These are phyloP conservation scores for Mimas tiliae DNA, from an alignment of 2,888 invertebrate genomes.

Conservation along the genomic window DNA sequence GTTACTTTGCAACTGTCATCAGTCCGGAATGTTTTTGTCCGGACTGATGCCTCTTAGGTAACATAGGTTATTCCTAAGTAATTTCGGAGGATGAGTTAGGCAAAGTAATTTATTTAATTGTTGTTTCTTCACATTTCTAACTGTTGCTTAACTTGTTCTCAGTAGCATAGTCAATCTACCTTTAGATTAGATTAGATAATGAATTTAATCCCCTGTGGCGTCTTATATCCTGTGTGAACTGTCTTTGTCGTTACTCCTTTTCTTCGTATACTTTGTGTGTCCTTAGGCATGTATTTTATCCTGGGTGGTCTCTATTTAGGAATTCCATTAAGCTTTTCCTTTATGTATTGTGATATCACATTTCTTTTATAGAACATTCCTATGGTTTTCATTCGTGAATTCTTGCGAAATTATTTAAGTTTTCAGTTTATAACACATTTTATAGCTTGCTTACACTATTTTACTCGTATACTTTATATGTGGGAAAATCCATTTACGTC, in stretches of 20 bases:
- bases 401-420: slow-evolving; percentile 32
- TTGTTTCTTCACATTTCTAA: slow-evolving; percentile 11
- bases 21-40: slow-evolving; percentile 49
- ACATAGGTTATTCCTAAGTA: slow-evolving; percentile 41
- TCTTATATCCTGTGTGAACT: slow-evolving; percentile 57
- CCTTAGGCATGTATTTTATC: slow-evolving; percentile 62
- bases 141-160: slow-evolving; percentile 58
- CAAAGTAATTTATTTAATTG: slow-evolving; percentile 30
- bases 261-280: slow-evolving; percentile 47
- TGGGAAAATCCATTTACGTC: background rate
- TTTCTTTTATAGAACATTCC: slow-evolving; percentile 38
- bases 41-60: slow-evolving; percentile 40
- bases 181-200: slow-evolving; percentile 62
- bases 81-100: slow-evolving; percentile 56
- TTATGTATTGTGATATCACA: slow-evolving; percentile 35
- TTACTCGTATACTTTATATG: slow-evolving; percentile 25
- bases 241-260: slow-evolving; percentile 54
- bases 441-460: slow-evolving; percentile 48
- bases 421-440: slow-evolving; percentile 39
- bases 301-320: slow-evolving; percentile 57
- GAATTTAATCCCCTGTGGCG: slow-evolving; percentile 56
- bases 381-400: slow-evolving; percentile 36
- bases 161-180: slow-evolving; percentile 58
- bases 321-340: slow-evolving; percentile 47
- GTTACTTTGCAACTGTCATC: slow-evolving; percentile 48